Percentiles rank a stretch among this genome's conserved stretches.
These are phyloP conservation scores for Poecilia wingei DNA, from an alignment of 2,797 vertebrate species.

Conservation along the genomic window DNA sequence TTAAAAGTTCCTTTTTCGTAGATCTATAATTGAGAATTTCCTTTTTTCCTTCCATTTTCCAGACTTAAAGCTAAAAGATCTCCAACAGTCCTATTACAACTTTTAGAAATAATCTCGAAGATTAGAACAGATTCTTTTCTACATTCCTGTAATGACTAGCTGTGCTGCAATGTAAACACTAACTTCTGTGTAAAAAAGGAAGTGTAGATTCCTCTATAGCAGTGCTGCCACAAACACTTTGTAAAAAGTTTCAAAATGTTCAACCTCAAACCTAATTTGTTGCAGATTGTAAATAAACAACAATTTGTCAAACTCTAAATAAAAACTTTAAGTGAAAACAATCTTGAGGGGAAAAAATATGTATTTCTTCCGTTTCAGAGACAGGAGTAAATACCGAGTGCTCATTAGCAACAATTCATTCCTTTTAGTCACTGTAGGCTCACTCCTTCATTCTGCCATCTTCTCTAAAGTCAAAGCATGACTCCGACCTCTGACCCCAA, in stretches of 20 bases:
- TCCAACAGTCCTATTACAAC: neutral
- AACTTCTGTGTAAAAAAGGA: neutral
- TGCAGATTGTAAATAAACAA: neutral
- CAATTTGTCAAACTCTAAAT: neutral
- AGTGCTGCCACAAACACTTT: neutral
- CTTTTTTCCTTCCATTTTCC: too few relatives aligned
- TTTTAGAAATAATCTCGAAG: neutral
- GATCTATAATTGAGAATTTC: too few relatives aligned
- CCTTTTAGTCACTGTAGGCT: conserved; percentile 20
- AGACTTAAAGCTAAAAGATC: neutral
- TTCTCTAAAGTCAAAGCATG: conserved; percentile 25
- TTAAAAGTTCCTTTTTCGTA: too few relatives aligned
- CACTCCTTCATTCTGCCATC: conserved; percentile 11
- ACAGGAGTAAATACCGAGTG: neutral
- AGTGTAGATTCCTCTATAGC: neutral
- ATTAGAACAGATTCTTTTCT: neutral
- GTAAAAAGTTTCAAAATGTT: neutral
- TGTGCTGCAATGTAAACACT: neutral
- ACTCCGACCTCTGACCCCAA: conserved; percentile 30
- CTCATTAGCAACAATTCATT: neutral
- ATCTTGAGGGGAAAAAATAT: neutral
- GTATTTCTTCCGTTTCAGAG: neutral
- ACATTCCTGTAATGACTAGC: neutral
- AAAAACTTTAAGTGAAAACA: neutral
- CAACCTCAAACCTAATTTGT: neutral